These are phyloP conservation scores for Capreolus pygargus DNA, from an alignment of 2,113 vertebrate species.

Conservation along the genomic window DNA sequence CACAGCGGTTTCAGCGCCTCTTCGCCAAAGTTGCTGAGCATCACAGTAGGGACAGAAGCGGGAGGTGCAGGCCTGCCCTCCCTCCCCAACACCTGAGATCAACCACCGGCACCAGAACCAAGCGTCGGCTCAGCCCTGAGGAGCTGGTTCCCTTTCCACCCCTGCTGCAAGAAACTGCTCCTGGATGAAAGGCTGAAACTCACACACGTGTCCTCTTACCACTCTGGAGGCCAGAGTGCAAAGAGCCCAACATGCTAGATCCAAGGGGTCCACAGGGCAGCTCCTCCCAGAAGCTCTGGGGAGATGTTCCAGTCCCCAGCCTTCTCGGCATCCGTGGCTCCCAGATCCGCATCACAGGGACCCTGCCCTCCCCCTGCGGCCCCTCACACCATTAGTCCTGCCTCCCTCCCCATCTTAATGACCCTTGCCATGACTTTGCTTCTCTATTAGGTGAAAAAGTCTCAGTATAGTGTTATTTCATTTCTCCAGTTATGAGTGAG, in stretches of 20 bases:
- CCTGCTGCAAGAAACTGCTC: neutral
- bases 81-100: neutral
- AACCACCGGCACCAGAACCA: neutral
- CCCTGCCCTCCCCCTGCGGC: fast-evolving
- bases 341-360: fast-evolving
- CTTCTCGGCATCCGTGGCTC: neutral
- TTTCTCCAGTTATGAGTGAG: neutral
- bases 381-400: neutral
- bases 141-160: neutral
- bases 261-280: neutral
- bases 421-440: neutral
- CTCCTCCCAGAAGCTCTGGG: fast-evolving
- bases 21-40: neutral
- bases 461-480: neutral
- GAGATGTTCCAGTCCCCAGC: fast-evolving
- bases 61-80: neutral
- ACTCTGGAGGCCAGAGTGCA: neutral
- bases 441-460: neutral
- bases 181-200: neutral
- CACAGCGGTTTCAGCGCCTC: fast-evolving
- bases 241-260: too few relatives aligned
- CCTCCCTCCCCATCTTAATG: neutral
- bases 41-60: fast-evolving
- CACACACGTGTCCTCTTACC: neutral
- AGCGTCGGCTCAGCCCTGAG: fast-evolving